These are phyloP conservation scores for Tetramorium simillimum DNA, from an alignment of 1,140 invertebrate genomes.

Conservation along the genomic window DNA sequence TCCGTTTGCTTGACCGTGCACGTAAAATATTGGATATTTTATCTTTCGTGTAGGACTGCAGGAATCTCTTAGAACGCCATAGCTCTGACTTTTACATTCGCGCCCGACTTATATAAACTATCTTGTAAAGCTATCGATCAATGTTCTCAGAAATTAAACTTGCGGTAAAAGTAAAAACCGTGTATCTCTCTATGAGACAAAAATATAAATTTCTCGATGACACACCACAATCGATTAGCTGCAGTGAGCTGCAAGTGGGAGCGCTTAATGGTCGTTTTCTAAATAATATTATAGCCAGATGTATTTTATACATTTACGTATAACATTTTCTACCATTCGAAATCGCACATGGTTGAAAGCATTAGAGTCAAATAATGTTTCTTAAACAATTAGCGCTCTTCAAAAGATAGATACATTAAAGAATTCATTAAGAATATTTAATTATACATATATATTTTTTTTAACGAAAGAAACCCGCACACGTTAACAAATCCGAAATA, in stretches of 20 bases:
- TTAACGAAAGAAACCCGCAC: background rate
- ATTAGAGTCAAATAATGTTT: slow-evolving; percentile 3
- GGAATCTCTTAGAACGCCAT: slow-evolving; percentile 46
- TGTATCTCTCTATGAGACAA: background rate
- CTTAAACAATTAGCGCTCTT: background rate
- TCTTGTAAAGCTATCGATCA: background rate
- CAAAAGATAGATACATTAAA: background rate
- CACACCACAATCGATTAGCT: background rate
- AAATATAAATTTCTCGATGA: slow-evolving; percentile 19
- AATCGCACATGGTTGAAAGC: background rate
- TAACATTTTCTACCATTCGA: background rate
- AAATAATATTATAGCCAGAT: slow-evolving; percentile 30
- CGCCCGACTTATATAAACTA: background rate
- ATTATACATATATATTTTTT: background rate
- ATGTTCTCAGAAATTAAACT: background rate
- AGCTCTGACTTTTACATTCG: slow-evolving; percentile 1
- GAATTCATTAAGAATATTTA: background rate
- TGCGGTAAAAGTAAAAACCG: background rate
- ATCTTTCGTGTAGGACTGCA: background rate
- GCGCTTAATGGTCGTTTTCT: slow-evolving; percentile 5
- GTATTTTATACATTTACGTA: slow-evolving; percentile 11
- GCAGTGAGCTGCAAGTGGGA: background rate
- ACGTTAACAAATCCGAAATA: background rate
- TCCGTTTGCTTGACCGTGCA: background rate
- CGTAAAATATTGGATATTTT: background rate